Evolutionary conservation across 1,140 invertebrate genomes (phyloP), one percentile per base, ranked within the genome.

Genomic region (Chrysomallon squamiferum): DNA sequence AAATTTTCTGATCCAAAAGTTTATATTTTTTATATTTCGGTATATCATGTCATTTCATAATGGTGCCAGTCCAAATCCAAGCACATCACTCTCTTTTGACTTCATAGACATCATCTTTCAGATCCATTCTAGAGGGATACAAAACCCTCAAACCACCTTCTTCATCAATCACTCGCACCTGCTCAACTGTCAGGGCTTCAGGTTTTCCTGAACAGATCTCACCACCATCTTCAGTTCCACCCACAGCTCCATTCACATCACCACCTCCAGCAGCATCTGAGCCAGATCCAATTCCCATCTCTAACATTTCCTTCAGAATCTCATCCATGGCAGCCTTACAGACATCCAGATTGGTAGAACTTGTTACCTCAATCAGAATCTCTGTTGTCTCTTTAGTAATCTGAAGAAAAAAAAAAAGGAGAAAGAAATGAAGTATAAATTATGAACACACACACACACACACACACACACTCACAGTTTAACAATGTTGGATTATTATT

Each of bases 321-420:
- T 88, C 85, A 76, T 93, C 90, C 85, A 92, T 84, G 0, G 92
- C 89, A 69, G 88, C 89, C 80, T 90, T 91, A 81, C 92, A 93
- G 47, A 88, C 83, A 38, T 87, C 87, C 49, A 90, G 86, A 5
- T 88, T 90, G n/a, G 84, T 75, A 20, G 89, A 86, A 66, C 92
- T 92, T 1, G 92, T 94, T 30, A 94, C 92, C 85, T 94, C 93
- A 29, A 93, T 81, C 33, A 94, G 84, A 76, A 94, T 89, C n/a
- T 87, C 79, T 69, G 87, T 90, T 25, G 90, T 93, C 3, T 87
- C 86, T 25, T 83, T 66, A 11, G 79, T 78, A 50, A 88, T 85
- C 86, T 88, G 77, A 68, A 69, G 57, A 38, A 33, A 59, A 60
- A 35, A 45, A 50, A 2, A 60, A 29, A 43, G 11, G 30, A 29